Base-by-base conservation (phyloP, 2,888 invertebrate species). In the Dasysyrphus tricinctus region DNA sequence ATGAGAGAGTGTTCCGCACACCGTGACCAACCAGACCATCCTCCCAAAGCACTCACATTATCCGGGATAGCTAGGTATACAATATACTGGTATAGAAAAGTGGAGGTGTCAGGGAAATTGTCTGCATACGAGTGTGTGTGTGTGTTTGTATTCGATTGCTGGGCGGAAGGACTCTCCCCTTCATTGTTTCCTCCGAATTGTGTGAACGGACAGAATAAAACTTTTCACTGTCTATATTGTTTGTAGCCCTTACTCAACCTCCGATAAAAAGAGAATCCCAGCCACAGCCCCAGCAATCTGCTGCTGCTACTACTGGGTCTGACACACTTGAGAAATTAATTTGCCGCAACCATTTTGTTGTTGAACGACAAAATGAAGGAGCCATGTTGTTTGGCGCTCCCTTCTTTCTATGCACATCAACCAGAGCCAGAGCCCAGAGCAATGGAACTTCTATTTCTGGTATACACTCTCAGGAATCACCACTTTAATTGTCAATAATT, bases 401-500 rank as follows among this genome's bases (percentile, higher is more conserved):
- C 59, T 24, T 8, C 59, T 19, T 19, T 39, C 39, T 59, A 2
- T 16, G 4, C n/a, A 11, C 42, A 39, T 1, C 39, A 29, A 14
- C 14, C 8, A 11, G 5, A 34, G 34, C 37, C 24, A 24, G 24
- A 59, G 24, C 8, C 37, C 24, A 24, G 24, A 59, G 24, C 8
- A 11, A 14, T 54, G 54, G 67, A 34, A 57, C 9, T 37, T 24
- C 44, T 54, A 39, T 16, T n/a, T 29, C 9, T 37, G 29, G 14
- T 59, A n/a, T n/a, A 14, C 14, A 19, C 51, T 51, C 37, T 39
- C 54, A 32, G 44, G 47, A 69, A 69, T 57, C 54, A 51, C 65
- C 51, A 80, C 54, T 80, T 81, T 63, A 81, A 76, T 81, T 76
- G 80, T 81, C 80, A 81, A 76, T 81, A 81, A 81, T 63, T 81